Conservation (phyloP, 2,113 vertebrate genomes). For the Anser brachyrhynchus region DNA sequence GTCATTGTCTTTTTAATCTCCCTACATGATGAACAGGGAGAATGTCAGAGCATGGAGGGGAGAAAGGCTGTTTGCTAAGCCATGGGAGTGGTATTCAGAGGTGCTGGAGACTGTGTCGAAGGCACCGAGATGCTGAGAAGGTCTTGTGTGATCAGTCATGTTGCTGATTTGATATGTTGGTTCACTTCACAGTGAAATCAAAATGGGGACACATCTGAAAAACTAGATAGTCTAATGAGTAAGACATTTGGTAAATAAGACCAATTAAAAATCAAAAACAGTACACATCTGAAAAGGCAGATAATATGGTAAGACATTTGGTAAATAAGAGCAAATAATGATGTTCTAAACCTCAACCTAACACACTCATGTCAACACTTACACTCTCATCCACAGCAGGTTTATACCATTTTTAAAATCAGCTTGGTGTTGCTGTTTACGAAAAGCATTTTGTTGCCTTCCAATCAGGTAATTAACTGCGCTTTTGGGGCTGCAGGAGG, state of each 20-base stretch:
- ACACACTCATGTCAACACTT: constrained; percentile 16
- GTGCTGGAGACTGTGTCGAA: not conserved
- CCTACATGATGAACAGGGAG: not conserved
- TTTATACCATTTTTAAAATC: not conserved
- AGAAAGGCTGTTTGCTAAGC: not conserved
- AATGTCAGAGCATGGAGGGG: not conserved
- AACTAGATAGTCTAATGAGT: constrained; percentile 75
- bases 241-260: constrained; percentile 80
- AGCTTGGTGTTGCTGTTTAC: not conserved
- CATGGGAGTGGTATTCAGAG: not conserved
- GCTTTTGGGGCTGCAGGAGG: not conserved
- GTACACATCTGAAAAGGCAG: constrained; percentile 77
- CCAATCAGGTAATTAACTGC: not conserved
- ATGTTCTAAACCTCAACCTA: constrained; percentile 62
- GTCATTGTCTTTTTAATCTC: not conserved
- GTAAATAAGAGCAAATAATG: constrained; percentile 74
- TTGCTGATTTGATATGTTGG: not conserved
- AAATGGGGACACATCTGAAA: constrained; percentile 68
- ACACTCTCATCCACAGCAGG: not conserved
- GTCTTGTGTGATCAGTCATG: not conserved
- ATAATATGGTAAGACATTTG: constrained; percentile 80
- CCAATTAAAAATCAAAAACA: constrained; percentile 76
- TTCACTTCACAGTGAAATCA: constrained; percentile 42
- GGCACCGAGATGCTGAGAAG: not conserved
- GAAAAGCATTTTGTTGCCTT: not conserved